Evolutionary conservation across 1,140 invertebrate species (phyloP).

Genomic region (Anastrepha obliqua): DNA sequence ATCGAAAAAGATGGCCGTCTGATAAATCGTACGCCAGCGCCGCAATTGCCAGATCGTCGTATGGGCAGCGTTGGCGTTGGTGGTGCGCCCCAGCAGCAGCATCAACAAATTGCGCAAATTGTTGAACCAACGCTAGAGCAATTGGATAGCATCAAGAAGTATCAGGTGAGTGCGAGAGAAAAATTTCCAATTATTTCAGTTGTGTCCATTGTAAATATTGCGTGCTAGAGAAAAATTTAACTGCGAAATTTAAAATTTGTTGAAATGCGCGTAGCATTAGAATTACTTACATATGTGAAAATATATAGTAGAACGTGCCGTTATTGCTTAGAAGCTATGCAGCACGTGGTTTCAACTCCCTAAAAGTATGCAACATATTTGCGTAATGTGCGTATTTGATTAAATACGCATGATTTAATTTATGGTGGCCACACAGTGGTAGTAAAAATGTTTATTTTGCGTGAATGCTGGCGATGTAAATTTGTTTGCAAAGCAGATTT

Average conservation of each 20-base stretch:
- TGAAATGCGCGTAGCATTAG: background rate
- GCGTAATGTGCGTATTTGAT: background rate
- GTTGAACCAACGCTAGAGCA: constrained; percentile 87
- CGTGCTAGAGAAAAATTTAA: background rate
- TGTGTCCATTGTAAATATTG: background rate
- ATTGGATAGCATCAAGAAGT: constrained; percentile 91
- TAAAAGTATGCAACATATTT: background rate
- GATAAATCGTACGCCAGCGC: constrained; percentile 79
- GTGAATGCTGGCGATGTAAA: background rate
- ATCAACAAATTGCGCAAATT: constrained; percentile 74
- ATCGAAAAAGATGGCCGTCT: constrained; percentile 79
- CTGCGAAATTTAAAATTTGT: background rate
- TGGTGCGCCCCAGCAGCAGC: constrained; percentile 63
- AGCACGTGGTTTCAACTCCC: background rate
- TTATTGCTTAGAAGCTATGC: background rate
- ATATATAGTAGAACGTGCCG: too few relatives aligned
- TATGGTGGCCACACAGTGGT: background rate
- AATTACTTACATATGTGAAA: background rate
- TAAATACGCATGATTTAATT: background rate
- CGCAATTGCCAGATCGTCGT: constrained; percentile 82
- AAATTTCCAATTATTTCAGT: background rate
- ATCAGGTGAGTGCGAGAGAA: constrained; percentile 81
- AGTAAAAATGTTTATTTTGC: constrained; percentile 17
- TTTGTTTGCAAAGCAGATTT: background rate
- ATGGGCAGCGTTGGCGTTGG: constrained; percentile 46